Evolutionary conservation across 2,888 invertebrate species (phyloP), one percentile per base, ranked within the genome.

Genomic region (Drosophila nr. fundita): DNA sequence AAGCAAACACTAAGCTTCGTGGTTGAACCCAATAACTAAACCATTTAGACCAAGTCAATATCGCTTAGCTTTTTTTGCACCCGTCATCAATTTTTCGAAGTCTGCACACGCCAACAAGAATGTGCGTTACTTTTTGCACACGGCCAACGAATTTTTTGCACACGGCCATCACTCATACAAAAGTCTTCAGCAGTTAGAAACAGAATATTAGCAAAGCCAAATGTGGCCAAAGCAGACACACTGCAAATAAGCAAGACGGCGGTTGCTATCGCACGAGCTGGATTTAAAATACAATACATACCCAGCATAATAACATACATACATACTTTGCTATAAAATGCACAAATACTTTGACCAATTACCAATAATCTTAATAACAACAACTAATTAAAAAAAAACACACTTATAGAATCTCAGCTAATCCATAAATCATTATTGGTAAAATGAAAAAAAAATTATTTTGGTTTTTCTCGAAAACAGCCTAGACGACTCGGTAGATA

Each of bases 81-180:
- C 11, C 87, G 76, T 24, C 60, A 59, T 86, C 69, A 71, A 54
- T 27, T 13, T 67, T 81, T 81, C 73, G 70, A 82, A 73, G 29
- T 81, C 73, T 78, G 84, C 83, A 73, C 86, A 82, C 86, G 81
- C 30, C 53, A 45, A 54, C 40, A 71, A 52, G 68, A 81, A 83
- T 79, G 79, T 57, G 73, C 70, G 83, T 87, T 82, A 70, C 18
- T 79, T 83, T 84, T 84, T 84, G 84, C 87, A 76, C 84, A 84
- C 87, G 82, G 58, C 59, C 60, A 63, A 48, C 49, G 11, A 34
- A 30, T 21, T 73, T 73, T 79, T 85, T 87, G 80, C 86, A 53
- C 86, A 78, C 83, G 78, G 45, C 68, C 54, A 74, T 76, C 58
- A 74, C 48, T 55, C 63, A 29, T 40, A 30, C 57, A 45, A 29